Percentiles rank a stretch among this genome's conserved stretches.
These are phyloP conservation scores for Varanus salvator DNA, from an alignment of 2,113 vertebrate species.

Conservation along the genomic window DNA sequence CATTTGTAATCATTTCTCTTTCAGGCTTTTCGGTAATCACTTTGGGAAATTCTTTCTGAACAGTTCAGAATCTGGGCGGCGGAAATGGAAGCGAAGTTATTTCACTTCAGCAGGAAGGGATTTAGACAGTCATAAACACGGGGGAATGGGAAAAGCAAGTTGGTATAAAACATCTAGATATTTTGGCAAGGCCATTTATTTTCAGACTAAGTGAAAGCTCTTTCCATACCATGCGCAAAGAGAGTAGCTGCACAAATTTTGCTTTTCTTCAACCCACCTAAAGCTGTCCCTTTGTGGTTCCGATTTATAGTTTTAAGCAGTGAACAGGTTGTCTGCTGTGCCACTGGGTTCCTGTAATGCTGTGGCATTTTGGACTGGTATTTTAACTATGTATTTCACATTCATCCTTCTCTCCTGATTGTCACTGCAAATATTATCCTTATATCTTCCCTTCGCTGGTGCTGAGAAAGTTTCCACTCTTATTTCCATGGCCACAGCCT, in stretches of 20 bases:
- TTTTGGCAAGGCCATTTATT: slow-evolving; percentile 25
- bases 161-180: not conserved
- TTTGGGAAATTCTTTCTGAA: slow-evolving; percentile 66
- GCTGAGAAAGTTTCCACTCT: not conserved
- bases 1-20: slow-evolving; percentile 77
- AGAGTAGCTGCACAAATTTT: not conserved
- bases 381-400: not conserved
- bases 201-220: slow-evolving; percentile 1
- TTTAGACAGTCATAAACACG: slow-evolving; percentile 45
- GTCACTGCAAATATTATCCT: not conserved
- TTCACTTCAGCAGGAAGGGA: slow-evolving; percentile 46
- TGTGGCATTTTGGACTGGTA: not conserved
- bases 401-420: not conserved
- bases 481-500: not conserved
- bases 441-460: not conserved
- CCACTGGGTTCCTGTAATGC: not conserved
- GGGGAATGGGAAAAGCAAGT: not conserved
- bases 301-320: no score
- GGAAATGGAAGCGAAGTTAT: slow-evolving; percentile 32
- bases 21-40: slow-evolving; percentile 62
- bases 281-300: not conserved
- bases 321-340: not conserved
- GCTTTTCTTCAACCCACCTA: not conserved
- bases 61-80: slow-evolving; percentile 25
- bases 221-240: not conserved